Evolutionary conservation across 2,888 invertebrate species (phyloP).

Genomic region (Invenusta paracnida): DNA sequence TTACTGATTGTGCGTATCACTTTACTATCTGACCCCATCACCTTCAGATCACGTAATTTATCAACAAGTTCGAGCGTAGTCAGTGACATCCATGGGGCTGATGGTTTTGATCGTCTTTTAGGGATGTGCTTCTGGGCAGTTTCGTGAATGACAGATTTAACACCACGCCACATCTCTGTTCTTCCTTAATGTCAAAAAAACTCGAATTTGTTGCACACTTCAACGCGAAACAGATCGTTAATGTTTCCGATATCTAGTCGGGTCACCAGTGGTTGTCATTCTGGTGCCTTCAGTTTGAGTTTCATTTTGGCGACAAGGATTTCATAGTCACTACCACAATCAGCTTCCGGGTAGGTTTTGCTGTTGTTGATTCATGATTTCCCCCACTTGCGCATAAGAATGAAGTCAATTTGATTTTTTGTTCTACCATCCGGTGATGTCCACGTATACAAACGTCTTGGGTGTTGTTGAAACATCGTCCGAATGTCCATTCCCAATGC

Average conservation of each 20-base stretch:
- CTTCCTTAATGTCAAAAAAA: neutral
- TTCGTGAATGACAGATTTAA: neutral
- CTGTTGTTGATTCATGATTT: neutral
- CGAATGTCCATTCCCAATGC: slow-evolving; percentile 25
- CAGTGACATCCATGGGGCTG: neutral
- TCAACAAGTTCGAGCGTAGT: neutral
- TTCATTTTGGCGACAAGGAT: slow-evolving; percentile 32
- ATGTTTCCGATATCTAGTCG: neutral
- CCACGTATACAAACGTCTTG: slow-evolving; percentile 39
- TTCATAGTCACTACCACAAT: slow-evolving; percentile 9
- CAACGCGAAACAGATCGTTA: neutral
- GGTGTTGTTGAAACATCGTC: slow-evolving; percentile 40
- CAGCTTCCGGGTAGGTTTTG: neutral
- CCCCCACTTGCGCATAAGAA: slow-evolving; percentile 2
- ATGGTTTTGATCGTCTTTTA: slow-evolving; percentile 1
- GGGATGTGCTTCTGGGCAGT: neutral
- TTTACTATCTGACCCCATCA: neutral
- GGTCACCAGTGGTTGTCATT: slow-evolving; percentile 3
- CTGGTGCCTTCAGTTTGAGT: slow-evolving; percentile 11
- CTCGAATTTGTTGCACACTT: slow-evolving; percentile 1
- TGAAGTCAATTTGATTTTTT: slow-evolving; percentile 33
- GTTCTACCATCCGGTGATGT: slow-evolving; percentile 40
- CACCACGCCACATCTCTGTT: neutral
- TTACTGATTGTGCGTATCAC: neutral
- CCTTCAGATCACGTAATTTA: neutral